Base-by-base conservation (phyloP, 1,140 invertebrate genomes). In the Anoplolepis gracilipes region DNA sequence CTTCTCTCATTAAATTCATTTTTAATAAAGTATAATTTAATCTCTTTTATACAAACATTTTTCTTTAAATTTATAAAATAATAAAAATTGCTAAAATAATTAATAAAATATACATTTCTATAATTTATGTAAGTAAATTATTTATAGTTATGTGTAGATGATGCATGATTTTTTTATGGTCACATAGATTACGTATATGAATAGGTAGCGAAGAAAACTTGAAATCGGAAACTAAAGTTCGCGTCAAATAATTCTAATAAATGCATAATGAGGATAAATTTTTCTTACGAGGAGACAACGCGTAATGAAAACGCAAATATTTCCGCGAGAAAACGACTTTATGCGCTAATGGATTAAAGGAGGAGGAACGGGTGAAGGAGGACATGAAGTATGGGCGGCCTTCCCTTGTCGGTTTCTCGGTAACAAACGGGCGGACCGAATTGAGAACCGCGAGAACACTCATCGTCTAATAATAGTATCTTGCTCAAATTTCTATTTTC, bases 401-500 rank as follows among this genome's bases (percentile, higher is more conserved):
- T 75, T 87, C 67, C 84, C 76, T 30, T 61, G 72, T 70, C 36
- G 67, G 55, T 49, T 73, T 55, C 2, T 70, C 36, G 28, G 84
- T 76, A 81, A 86, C 75, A 59, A 88, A 57, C 62, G 69, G 57
- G 61, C 55, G 10, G 25, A 33, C 53, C 42, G 81, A 84, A 87
- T 79, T 73, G 87, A 88, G 85, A 76, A 53, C 62, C 72, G 57
- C 28, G 67, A 86, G 61, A 69, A 89, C 88, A 90, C 88, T 90
- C 89, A 90, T 90, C 86, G 76, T 46, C 88, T 90, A 90, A 88
- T 90, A 88, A 90, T 90, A 90, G 75, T 28, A 86, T 72, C 89
- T 90, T 86, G 88, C 89, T 90, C 89, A 87, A 90, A 90, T 90
- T 86, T 86, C 89, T 90, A 90, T 90, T 90, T 90, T 90, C 87